phyloP scores from a whole-genome alignment of 2,113 vertebrate genomes.

The Grallaria varia region DNA sequence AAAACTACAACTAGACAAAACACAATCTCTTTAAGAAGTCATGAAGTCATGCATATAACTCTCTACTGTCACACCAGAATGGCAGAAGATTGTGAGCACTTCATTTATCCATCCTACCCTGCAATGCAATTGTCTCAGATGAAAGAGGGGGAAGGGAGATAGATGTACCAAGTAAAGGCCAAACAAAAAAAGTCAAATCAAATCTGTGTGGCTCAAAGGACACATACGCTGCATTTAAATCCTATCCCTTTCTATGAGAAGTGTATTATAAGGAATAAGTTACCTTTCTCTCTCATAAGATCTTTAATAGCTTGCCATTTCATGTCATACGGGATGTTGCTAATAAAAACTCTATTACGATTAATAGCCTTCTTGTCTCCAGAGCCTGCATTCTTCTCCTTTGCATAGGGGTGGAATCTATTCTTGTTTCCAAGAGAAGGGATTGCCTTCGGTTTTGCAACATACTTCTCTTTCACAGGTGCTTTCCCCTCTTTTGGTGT shows the following conservation, averaged over 20 bases:
- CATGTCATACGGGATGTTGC: constrained; percentile 99
- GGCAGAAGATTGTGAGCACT: constrained; percentile 65
- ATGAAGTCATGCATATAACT: constrained; percentile 74
- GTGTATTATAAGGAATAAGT: constrained; percentile 51
- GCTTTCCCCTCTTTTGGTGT: constrained; percentile 83
- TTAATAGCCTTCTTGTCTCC: constrained; percentile 88
- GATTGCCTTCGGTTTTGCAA: constrained; percentile 62
- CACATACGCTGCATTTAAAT: not conserved
- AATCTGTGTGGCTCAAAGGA: constrained; percentile 73
- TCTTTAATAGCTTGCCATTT: constrained; percentile 99
- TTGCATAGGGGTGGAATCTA: constrained; percentile 92
- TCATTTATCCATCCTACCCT: constrained; percentile 71
- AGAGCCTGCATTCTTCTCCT: constrained; percentile 84
- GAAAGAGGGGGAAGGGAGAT: constrained; percentile 68
- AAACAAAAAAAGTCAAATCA: constrained; percentile 40
- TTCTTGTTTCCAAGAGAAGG: constrained; percentile 80
- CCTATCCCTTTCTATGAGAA: not conserved
- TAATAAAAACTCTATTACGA: constrained; percentile 96
- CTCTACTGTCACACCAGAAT: constrained; percentile 68
- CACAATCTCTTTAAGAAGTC: constrained; percentile 75
- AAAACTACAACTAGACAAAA: constrained; percentile 76
- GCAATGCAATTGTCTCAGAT: constrained; percentile 73
- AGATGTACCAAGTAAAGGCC: constrained; percentile 64
- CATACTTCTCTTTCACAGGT: constrained; percentile 85
- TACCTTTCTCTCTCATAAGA: constrained; percentile 99